These are phyloP conservation scores for Sarcophaga bullata DNA, from an alignment of 1,140 invertebrate genomes.

Conservation along the genomic window DNA sequence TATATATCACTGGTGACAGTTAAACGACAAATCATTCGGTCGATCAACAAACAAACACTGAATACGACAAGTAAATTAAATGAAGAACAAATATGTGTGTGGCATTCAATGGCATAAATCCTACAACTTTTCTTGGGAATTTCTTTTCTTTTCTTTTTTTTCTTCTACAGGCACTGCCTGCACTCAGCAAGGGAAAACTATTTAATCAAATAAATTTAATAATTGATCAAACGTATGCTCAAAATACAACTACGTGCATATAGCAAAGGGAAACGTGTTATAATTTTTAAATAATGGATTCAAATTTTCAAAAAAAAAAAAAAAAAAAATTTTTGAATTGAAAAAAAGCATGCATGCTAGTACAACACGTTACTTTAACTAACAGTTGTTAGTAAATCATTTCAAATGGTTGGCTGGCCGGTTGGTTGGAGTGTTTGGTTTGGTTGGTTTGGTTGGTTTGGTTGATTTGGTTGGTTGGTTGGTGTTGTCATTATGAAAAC, in stretches of 20 bases:
- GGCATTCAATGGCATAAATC: not conserved
- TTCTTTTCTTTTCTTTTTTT: too few relatives aligned
- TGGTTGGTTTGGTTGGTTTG: not conserved
- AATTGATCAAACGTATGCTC: not conserved
- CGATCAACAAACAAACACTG: not conserved
- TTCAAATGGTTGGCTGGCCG: too few relatives aligned
- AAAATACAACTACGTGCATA: not conserved
- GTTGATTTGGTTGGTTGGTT: not conserved
- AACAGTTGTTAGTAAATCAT: too few relatives aligned
- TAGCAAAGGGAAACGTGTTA: not conserved
- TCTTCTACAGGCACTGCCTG: too few relatives aligned
- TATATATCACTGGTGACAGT: not conserved
- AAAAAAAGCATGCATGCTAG: too few relatives aligned
- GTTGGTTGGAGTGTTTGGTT: not conserved
- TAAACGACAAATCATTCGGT: slow-evolving; percentile 14
- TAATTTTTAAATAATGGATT: not conserved
- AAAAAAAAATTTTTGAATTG: too few relatives aligned
- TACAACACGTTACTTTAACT: too few relatives aligned
- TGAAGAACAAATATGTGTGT: not conserved
- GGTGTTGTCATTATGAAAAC: slow-evolving; percentile 4
- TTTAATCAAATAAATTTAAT: not conserved
- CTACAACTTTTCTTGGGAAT: not conserved
- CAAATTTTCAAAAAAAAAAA: too few relatives aligned
- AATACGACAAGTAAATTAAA: slow-evolving; percentile 11
- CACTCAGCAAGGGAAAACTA: not conserved